These are phyloP conservation scores for Anguilla obscura DNA, from an alignment of 2,797 vertebrate species.

Conservation along the genomic window DNA sequence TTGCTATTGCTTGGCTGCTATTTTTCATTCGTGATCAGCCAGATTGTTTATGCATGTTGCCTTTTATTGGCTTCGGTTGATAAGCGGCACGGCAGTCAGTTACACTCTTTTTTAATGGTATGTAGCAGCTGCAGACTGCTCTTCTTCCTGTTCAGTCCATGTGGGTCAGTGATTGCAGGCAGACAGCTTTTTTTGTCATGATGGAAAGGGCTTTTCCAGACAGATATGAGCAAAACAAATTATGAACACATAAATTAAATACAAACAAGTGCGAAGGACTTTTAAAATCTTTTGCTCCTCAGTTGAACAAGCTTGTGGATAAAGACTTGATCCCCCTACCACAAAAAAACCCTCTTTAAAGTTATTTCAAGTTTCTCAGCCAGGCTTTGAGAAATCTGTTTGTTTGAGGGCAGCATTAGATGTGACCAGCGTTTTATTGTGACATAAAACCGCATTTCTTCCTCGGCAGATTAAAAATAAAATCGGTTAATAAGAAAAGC, in stretches of 20 bases:
- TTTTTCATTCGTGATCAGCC: not conserved
- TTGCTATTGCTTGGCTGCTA: not conserved
- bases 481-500: conserved; percentile 99
- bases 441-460: conserved; percentile 99
- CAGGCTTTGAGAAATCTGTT: conserved; percentile 99
- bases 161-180: conserved; percentile 64
- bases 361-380: conserved; percentile 99
- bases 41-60: conserved; percentile 21
- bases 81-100: conserved; percentile 37
- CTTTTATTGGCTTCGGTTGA: conserved; percentile 36
- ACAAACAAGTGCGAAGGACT: conserved; percentile 84
- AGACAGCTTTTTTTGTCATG: conserved; percentile 66
- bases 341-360: conserved; percentile 86
- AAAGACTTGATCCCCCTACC: conserved; percentile 82
- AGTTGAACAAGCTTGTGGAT: conserved; percentile 95
- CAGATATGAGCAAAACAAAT: conserved; percentile 78
- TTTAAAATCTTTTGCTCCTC: conserved; percentile 87
- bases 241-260: conserved; percentile 57
- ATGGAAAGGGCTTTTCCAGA: conserved; percentile 69
- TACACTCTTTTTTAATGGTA: not conserved
- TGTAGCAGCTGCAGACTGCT: conserved; percentile 61
- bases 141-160: conserved; percentile 62
- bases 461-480: conserved; percentile 99
- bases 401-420: conserved; percentile 99
- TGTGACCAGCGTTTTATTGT: conserved; percentile 99